Evolutionary conservation across 2,888 invertebrate species (phyloP), one percentile per base, ranked within the genome.

Genomic region (Drosophila siamana): DNA sequence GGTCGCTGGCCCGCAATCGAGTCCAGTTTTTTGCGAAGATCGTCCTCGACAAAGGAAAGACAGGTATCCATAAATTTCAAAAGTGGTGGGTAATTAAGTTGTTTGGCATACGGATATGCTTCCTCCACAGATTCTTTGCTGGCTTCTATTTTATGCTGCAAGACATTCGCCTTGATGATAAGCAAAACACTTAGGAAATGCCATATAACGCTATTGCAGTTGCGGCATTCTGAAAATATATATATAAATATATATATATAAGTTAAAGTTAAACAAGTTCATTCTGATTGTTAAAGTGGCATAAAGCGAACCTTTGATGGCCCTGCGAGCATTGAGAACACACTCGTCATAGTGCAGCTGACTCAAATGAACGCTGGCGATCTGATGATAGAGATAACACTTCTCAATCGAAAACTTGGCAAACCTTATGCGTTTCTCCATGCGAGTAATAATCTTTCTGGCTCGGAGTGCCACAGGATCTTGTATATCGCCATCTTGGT

Each of bases 401-500:
- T 80, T 90, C 16, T 91, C 91, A n/a, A 91, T 90, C 0, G 90
- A 80, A 57, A 87, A 80, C 52, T 85, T 86, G 2, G 88, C 78
- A 56, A 90, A 91, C 4, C 57, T 40, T 59, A 91, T 74, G 0
- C 91, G 89, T 22, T 79, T 86, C 46, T 91, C 91, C 46, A 91
- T 60, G 6, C 88, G 84, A 0, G 75, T 51, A 9, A 85, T 43
- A 1, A 80, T 69, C 56, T 76, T 77, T 43, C 90, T 79, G 6
- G 68, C 46, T 1, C 46, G 61, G 0, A 22, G 0, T 0, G 61
- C 51, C 0, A 13, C 48, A 0, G 71, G 54, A 61, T 79, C 80
- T 6, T 19, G 22, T 1, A 74, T 76, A 73, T 90, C 90, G 0
- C 90, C 83, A 40, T 89, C 89, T n/a, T 79, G 85, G 56, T 88